Conservation (phyloP, 2,113 vertebrate species). For the Pica pica region DNA sequence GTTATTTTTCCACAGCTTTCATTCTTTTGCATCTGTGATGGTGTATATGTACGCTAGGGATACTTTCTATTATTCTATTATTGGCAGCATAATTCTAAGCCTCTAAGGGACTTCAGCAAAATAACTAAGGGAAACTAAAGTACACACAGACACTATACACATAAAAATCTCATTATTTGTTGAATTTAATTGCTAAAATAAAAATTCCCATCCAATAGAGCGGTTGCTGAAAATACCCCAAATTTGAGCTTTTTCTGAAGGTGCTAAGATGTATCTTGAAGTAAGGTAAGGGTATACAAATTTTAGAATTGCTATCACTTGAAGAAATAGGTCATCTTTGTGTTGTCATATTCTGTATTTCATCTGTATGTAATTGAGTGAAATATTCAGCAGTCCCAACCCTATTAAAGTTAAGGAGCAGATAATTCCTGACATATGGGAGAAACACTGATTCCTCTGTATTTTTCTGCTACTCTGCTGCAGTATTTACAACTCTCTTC, state of each 20-base stretch:
- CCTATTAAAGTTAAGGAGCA: neutral
- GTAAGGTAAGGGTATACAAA: neutral
- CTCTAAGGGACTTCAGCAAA: neutral
- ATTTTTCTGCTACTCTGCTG: neutral
- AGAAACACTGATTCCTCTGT: neutral
- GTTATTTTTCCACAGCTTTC: neutral
- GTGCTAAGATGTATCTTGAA: neutral
- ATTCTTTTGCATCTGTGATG: neutral
- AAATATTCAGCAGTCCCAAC: neutral
- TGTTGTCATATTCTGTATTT: neutral
- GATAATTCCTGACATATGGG: neutral
- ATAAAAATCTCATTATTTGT: neutral
- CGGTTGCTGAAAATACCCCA: neutral
- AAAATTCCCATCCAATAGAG: neutral
- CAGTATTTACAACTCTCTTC: neutral
- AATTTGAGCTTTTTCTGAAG: neutral
- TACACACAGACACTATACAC: neutral
- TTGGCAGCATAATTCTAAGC: neutral
- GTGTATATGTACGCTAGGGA: neutral
- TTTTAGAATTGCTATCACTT: neutral
- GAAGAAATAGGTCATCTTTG: neutral
- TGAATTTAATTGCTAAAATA: neutral
- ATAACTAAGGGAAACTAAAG: neutral
- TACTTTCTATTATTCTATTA: neutral
- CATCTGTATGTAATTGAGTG: neutral